These are phyloP conservation scores for Xerus rutilus DNA, from an alignment of 2,797 vertebrate species.

Conservation along the genomic window DNA sequence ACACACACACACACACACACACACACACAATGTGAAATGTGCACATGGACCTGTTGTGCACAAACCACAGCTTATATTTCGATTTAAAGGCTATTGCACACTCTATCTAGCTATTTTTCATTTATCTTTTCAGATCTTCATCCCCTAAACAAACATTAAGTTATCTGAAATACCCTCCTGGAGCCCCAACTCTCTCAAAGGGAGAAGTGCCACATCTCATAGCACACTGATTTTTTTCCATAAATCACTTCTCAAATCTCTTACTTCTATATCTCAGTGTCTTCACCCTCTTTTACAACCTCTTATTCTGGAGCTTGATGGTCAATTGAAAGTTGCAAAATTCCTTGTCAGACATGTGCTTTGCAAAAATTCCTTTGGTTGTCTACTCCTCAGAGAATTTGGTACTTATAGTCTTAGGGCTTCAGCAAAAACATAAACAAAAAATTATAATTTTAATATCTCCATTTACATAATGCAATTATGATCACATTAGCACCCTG, in stretches of 20 bases:
- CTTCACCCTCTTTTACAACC: neutral
- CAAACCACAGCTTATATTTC: neutral
- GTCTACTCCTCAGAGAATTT: neutral
- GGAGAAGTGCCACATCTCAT: neutral
- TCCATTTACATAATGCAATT: conserved; percentile 43
- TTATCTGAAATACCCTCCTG: neutral
- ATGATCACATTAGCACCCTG: neutral
- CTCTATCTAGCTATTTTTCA: neutral
- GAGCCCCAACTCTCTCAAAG: neutral
- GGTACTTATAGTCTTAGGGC: neutral
- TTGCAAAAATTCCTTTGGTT: neutral
- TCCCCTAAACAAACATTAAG: no score
- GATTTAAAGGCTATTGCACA: neutral
- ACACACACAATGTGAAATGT: neutral
- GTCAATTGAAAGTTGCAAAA: neutral
- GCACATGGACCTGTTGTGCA: no score
- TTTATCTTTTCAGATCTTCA: neutral
- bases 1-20: no score
- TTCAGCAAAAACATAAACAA: conserved; percentile 40
- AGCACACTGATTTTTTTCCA: neutral
- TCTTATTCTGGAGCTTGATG: neutral
- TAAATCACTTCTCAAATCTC: neutral
- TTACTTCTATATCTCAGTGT: neutral
- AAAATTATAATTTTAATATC: conserved; percentile 32
- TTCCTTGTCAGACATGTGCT: neutral